Evolutionary conservation across 2,113 vertebrate species (phyloP).

Genomic region (Neoarius graeffei): DNA sequence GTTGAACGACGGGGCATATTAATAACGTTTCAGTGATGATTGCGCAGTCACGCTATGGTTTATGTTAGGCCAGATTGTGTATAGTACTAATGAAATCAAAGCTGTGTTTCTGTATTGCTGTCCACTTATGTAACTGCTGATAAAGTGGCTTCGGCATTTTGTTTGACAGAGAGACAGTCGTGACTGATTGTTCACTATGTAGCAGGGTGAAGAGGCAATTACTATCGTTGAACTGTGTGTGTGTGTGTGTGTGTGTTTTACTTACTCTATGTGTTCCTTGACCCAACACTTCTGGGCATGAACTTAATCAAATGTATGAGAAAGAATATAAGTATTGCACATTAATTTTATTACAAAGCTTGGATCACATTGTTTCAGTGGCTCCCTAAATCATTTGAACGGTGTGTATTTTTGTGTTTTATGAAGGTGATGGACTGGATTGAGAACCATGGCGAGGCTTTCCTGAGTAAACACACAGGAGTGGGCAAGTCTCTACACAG

Average conservation of each 20-base stretch:
- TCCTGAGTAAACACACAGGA: conserved; percentile 96
- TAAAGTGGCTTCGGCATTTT: conserved; percentile 28
- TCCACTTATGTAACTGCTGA: conserved; percentile 31
- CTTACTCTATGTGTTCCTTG: neutral
- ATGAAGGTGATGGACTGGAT: conserved; percentile 97
- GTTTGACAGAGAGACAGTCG: conserved; percentile 36
- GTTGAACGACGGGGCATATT: conserved; percentile 8
- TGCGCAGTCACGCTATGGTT: conserved; percentile 16
- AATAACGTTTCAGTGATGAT: conserved; percentile 34
- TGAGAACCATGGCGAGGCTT: conserved; percentile 97
- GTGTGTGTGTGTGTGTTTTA: conserved; percentile 14
- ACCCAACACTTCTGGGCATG: neutral
- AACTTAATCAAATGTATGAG: neutral
- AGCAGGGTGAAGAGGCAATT: conserved; percentile 6
- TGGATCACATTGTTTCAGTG: neutral
- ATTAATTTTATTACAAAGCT: neutral
- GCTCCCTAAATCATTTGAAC: conserved; percentile 13
- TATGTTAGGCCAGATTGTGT: conserved; percentile 23
- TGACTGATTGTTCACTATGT: conserved; percentile 28
- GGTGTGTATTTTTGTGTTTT: conserved; percentile 40
- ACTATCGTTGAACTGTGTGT: conserved; percentile 9
- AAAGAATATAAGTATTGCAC: neutral
- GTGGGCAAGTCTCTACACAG: conserved; percentile 96
- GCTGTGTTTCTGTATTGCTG: conserved; percentile 27
- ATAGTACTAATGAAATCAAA: conserved; percentile 29